Conservation (phyloP, 2,888 invertebrate species). For the Pseudolycoriella hygida region DNA sequence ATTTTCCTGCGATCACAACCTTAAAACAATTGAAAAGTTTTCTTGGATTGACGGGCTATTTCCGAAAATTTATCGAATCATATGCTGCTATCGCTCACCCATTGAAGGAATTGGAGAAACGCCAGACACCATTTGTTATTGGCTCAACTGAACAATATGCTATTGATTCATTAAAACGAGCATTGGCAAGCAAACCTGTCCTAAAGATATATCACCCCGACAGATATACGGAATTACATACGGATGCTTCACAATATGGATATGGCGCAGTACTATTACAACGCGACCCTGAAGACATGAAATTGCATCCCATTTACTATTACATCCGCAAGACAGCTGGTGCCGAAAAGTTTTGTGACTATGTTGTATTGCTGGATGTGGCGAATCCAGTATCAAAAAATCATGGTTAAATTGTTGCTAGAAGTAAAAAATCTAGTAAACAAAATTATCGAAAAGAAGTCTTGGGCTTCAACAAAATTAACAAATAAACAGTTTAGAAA, state of each 20-base stretch:
- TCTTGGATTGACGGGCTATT: conserved; percentile 15
- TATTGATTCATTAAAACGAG: conserved; percentile 7
- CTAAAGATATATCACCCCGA: conserved; percentile 17
- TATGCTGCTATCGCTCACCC: conserved; percentile 9
- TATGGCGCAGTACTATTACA: conserved; percentile 18
- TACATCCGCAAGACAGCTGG: conserved; percentile 14
- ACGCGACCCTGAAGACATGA: too few relatives aligned
- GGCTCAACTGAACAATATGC: conserved; percentile 7
- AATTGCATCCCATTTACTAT: conserved; percentile 18
- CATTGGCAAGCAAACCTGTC: conserved; percentile 12
- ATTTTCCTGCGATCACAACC: conserved; percentile 12
- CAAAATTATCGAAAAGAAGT: too few relatives aligned
- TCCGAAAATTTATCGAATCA: too few relatives aligned
- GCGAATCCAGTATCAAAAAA: too few relatives aligned
- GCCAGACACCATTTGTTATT: conserved; percentile 8
- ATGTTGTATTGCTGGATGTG: too few relatives aligned
- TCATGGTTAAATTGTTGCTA: too few relatives aligned
- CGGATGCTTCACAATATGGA: conserved; percentile 17
- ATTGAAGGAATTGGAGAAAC: conserved; percentile 6
- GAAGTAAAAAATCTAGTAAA: too few relatives aligned
- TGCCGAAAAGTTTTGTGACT: neutral
- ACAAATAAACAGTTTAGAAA: too few relatives aligned
- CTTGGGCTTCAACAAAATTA: too few relatives aligned
- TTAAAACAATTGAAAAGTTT: conserved; percentile 13
- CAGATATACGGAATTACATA: conserved; percentile 17